Base-by-base conservation (phyloP, 2,797 vertebrate species). In the Lepus townsendii region DNA sequence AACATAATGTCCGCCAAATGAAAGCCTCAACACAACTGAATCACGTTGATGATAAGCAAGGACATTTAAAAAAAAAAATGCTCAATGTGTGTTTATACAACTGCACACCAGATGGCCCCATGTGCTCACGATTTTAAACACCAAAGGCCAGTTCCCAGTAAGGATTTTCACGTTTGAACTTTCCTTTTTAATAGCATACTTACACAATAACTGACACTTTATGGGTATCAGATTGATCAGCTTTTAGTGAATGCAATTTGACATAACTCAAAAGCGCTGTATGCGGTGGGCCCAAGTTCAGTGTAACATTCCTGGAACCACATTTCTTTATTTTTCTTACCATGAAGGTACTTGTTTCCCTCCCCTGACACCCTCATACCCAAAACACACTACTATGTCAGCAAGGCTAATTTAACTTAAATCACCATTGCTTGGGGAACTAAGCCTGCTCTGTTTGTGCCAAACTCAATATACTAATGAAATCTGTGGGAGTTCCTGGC, bases 51-150 rank as follows among this genome's bases (percentile, higher is more conserved):
- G 75, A 57, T 27, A 78, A 73, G 32, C 10, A 2, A 71, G 5
- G 20, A 94, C 16, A 7, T 35, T 7, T 7, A 27, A 42, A 26
- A 17, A 75, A 75, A 63, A 62, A 26, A 24, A 57, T 24, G 12
- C 26, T 9, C 8, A 38, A 17, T 27, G 19, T 13, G 91, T 83
- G 16, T 0, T 96, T 95, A 71, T n/a, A n/a, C 7, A 72, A 30
- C 3, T 89, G 27, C 38, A 88, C 96, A 93, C 80, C 90, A 97
- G 97, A 88, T 95, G 97, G 97, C 91, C 10, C 83, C 76, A 6
- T 80, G 6, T n/a, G 26, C 71, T 73, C 71, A 71, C 0, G 5
- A 17, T 90, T 93, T 76, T 27, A 75, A 73, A 92, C 57, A 14
- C 73, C 47, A 52, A 87, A 57, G 62, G 3, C 35, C 27, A 62